A percentile compares a stretch with the other conserved stretches of the same genome.
Conservation (phyloP, 2,888 invertebrate genomes). For the Hedya salicella region DNA sequence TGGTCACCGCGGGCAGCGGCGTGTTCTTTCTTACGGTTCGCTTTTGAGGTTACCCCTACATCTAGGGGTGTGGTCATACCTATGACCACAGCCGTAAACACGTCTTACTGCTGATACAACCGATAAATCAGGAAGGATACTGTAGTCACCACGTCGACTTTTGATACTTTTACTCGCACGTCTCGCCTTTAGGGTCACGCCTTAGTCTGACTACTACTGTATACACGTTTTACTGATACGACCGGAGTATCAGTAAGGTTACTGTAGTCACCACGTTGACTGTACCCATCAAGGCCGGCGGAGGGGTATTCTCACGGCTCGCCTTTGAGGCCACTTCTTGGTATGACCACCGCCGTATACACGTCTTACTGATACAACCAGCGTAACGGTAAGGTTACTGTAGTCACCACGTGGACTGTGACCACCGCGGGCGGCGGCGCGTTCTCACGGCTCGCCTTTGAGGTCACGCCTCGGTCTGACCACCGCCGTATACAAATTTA, state of each 20-base stretch:
- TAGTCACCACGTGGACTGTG: neutral
- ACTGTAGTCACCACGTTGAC: neutral
- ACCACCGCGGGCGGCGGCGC: constrained; percentile 40
- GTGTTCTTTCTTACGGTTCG: too few species aligned
- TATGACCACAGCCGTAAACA: too few species aligned
- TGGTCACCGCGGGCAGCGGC: too few species aligned
- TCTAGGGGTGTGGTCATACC: too few species aligned
- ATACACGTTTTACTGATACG: too few species aligned
- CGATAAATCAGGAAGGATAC: too few species aligned
- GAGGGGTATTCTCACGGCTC: constrained; percentile 76
- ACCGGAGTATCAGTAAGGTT: too few species aligned
- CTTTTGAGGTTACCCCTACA: too few species aligned
- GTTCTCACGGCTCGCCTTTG: constrained; percentile 76
- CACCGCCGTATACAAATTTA: constrained; percentile 68
- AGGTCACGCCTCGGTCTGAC: constrained; percentile 82
- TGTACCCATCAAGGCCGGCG: constrained; percentile 5
- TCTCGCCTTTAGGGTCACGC: constrained; percentile 57
- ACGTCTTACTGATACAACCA: neutral
- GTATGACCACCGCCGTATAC: constrained; percentile 52
- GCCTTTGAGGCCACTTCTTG: constrained; percentile 74
- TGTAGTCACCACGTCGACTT: neutral
- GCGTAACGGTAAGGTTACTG: neutral
- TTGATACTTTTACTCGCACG: constrained; percentile 72
- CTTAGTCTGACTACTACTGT: constrained; percentile 51
- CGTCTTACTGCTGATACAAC: too few species aligned